Evolutionary conservation across 2,113 vertebrate genomes (phyloP).

Genomic region (Esox niger): DNA sequence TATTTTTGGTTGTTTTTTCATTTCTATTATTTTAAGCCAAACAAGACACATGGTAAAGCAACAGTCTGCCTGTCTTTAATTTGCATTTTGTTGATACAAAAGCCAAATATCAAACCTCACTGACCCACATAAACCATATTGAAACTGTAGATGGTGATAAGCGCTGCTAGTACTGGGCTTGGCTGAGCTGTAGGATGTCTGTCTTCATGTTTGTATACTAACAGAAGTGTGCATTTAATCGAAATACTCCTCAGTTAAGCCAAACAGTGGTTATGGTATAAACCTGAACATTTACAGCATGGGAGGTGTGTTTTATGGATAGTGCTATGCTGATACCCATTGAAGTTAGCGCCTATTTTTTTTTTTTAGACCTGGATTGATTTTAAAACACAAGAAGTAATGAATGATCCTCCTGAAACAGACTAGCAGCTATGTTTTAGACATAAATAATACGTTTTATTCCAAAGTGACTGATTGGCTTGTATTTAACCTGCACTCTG

Average conservation of each 20-base stretch:
- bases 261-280: slow-evolving; percentile 26
- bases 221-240: slow-evolving; percentile 17
- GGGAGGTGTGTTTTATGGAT: slow-evolving; percentile 29
- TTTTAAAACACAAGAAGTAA: slow-evolving; percentile 33
- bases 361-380: slow-evolving; percentile 30
- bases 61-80: slow-evolving; percentile 40
- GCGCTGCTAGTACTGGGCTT: background rate
- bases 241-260: slow-evolving; percentile 23
- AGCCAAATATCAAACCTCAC: slow-evolving; percentile 42
- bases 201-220: slow-evolving; percentile 6
- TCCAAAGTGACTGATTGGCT: slow-evolving; percentile 45
- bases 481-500: slow-evolving; percentile 38
- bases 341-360: slow-evolving; percentile 14
- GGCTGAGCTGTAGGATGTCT: slow-evolving; percentile 22
- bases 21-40: slow-evolving; percentile 43
- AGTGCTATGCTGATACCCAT: slow-evolving; percentile 28
- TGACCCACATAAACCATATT: slow-evolving; percentile 23
- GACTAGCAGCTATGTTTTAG: slow-evolving; percentile 9
- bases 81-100: slow-evolving; percentile 46
- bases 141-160: background rate
- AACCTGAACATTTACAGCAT: slow-evolving; percentile 21
- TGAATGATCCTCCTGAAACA: slow-evolving; percentile 17
- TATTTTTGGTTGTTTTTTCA: slow-evolving; percentile 66
- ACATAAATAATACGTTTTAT: slow-evolving; percentile 23
- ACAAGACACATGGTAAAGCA: slow-evolving; percentile 46